Evolutionary conservation across 2,113 vertebrate species (phyloP).

Genomic region (Tyrannus savana): DNA sequence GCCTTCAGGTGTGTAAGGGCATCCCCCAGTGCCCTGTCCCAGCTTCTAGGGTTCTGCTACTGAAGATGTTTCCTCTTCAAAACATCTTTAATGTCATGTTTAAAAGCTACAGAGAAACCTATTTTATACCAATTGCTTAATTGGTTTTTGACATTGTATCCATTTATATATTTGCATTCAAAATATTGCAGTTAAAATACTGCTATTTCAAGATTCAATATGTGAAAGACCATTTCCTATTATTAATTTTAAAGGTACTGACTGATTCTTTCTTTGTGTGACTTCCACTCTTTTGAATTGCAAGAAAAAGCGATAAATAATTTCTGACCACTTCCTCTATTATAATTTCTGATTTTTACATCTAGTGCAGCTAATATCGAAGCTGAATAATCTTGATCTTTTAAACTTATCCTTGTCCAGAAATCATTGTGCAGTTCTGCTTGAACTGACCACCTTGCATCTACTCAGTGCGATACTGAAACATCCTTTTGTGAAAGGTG

Average conservation of each 20-base stretch:
- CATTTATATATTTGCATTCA: not conserved
- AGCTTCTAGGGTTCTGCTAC: not conserved
- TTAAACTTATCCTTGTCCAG: not conserved
- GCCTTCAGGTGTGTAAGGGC: not conserved
- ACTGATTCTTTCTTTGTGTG: not conserved
- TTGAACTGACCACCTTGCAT: not conserved
- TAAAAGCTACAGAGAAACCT: not conserved
- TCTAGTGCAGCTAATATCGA: not conserved
- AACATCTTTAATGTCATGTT: not conserved
- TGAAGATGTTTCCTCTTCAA: not conserved
- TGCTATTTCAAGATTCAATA: not conserved
- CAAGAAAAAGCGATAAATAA: not conserved
- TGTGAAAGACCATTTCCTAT: not conserved
- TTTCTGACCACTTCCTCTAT: not conserved
- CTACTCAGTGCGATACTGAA: not conserved
- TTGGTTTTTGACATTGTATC: not conserved
- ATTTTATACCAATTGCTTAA: not conserved
- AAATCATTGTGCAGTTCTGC: not conserved
- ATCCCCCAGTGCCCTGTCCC: not conserved
- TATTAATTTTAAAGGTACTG: not conserved
- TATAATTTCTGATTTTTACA: not conserved
- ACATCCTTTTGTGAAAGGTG: not conserved
- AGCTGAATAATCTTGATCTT: not conserved
- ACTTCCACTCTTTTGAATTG: not conserved
- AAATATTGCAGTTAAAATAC: not conserved